Conservation (phyloP, 2,888 invertebrate genomes). For the Tetragonisca angustula region DNA sequence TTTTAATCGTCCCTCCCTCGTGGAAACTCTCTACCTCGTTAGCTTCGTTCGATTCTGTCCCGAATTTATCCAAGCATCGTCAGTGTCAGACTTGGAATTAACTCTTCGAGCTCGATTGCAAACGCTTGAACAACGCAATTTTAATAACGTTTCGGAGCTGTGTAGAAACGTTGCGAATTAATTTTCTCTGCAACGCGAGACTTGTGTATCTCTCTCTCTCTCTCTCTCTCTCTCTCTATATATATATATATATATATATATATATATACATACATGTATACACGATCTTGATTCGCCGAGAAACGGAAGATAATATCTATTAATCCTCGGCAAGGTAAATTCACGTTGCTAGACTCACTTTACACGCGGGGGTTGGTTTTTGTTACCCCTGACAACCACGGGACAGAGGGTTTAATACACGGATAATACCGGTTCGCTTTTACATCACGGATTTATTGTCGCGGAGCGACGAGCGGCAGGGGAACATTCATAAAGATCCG, state of each 20-base stretch:
- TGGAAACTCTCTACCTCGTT: background rate
- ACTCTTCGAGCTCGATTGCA: too few species aligned
- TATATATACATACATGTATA: too few species aligned
- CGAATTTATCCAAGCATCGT: background rate
- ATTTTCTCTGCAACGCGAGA: too few species aligned
- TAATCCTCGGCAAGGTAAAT: background rate
- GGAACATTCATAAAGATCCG: conserved; percentile 48
- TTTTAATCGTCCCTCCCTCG: too few species aligned
- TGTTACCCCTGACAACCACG: background rate
- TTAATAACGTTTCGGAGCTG: too few species aligned
- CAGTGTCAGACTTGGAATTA: too few species aligned
- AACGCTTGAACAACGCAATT: too few species aligned
- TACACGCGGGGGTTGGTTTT: background rate
- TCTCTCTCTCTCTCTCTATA: too few species aligned
- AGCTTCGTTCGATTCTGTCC: background rate
- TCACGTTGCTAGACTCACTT: too few species aligned
- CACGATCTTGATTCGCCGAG: background rate
- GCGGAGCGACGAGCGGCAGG: conserved; percentile 10
- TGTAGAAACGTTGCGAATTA: too few species aligned
- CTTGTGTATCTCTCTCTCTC: too few species aligned
- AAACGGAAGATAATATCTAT: background rate
- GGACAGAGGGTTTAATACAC: background rate
- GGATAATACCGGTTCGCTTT: conserved; percentile 5
- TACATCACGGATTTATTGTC: conserved; percentile 19
- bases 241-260: too few species aligned